phyloP scores from a whole-genome alignment of 2,797 vertebrate genomes.

The Perodicticus potto region DNA sequence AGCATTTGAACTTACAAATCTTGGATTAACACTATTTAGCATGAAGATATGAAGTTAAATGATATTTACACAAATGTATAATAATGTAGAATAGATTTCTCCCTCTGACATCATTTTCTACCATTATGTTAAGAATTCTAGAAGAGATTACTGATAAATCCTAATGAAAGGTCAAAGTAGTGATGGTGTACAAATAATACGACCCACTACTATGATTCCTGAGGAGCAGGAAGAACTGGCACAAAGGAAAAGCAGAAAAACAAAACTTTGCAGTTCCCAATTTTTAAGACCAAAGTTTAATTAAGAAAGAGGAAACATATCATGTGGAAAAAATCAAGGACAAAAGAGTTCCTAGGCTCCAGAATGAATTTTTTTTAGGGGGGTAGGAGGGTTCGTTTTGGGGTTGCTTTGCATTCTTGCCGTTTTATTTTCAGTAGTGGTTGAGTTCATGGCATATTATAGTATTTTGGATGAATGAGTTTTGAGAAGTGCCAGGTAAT shows the following conservation, averaged over 20 bases:
- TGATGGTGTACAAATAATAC: not conserved
- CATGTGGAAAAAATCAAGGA: slow-evolving; percentile 72
- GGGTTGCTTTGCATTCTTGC: slow-evolving; percentile 79
- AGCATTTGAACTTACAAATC: not conserved
- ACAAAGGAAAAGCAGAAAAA: not conserved
- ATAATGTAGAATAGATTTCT: not conserved
- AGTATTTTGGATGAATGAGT: slow-evolving; percentile 85
- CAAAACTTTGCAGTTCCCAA: not conserved
- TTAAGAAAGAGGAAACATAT: slow-evolving; percentile 74
- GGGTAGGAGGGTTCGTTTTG: slow-evolving; percentile 31
- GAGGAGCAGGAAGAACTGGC: not conserved
- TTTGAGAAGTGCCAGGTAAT: slow-evolving; percentile 86
- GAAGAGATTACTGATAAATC: not conserved
- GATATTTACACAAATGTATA: not conserved
- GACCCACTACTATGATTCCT: not conserved
- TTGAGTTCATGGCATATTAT: slow-evolving; percentile 79
- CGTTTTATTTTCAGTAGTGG: slow-evolving; percentile 82
- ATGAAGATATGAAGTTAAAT: not conserved
- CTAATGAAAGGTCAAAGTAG: slow-evolving; percentile 31
- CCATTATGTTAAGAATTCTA: not conserved
- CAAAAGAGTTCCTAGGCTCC: slow-evolving; percentile 60
- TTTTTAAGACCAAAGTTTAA: slow-evolving; percentile 71
- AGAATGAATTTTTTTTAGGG: slow-evolving; percentile 63
- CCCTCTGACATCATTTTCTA: not conserved
- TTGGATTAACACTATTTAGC: not conserved